A percentile compares a stretch with the other conserved stretches of the same genome.
Evolutionary conservation across 1,140 invertebrate genomes (phyloP).

Genomic region (Carposina sasakii): DNA sequence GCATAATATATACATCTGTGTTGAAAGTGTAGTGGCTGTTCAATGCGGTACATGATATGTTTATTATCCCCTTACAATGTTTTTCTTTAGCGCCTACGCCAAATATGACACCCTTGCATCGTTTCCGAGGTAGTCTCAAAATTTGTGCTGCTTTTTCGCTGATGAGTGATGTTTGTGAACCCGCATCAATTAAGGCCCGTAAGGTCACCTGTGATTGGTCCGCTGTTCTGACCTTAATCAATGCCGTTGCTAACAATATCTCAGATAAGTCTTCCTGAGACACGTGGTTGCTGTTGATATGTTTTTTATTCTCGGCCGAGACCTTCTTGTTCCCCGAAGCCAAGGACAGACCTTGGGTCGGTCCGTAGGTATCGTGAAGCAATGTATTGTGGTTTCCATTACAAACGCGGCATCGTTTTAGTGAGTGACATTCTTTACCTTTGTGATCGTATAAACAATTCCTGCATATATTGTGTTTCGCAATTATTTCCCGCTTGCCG

Average conservation of each 20-base stretch:
- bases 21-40: neutral
- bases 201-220: slow-evolving; percentile 9
- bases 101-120: slow-evolving; percentile 1
- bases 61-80: neutral
- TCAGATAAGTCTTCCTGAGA: neutral
- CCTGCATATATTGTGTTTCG: slow-evolving; percentile 13
- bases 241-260: neutral
- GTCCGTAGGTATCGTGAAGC: slow-evolving; percentile 14
- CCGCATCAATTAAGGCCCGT: slow-evolving; percentile 17
- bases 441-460: slow-evolving; percentile 20
- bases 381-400: slow-evolving; percentile 17
- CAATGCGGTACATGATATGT: neutral
- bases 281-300: neutral
- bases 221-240: slow-evolving; percentile 2
- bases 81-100: slow-evolving; percentile 1
- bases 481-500: slow-evolving; percentile 7
- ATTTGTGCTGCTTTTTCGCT: slow-evolving; percentile 14
- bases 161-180: slow-evolving; percentile 14
- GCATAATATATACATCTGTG: neutral
- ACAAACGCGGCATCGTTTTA: slow-evolving; percentile 15
- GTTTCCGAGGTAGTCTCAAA: neutral
- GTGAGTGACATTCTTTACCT: slow-evolving; percentile 16
- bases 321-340: neutral
- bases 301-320: neutral
- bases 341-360: neutral